Percentiles rank a stretch among this genome's conserved stretches.
phyloP scores from a whole-genome alignment of 2,888 invertebrate species.

The Bimastos eiseni region DNA sequence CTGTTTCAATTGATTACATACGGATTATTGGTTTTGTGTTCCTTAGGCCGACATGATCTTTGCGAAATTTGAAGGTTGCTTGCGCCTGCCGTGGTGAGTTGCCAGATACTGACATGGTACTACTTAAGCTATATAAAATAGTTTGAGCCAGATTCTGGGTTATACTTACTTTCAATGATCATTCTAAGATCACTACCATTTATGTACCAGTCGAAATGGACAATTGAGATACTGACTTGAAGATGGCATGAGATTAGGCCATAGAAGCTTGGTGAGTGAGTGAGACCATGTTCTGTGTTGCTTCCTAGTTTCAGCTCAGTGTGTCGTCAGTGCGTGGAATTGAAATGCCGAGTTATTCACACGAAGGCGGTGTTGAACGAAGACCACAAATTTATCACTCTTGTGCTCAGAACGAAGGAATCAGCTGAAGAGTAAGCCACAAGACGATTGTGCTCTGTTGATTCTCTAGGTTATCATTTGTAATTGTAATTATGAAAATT shows the following conservation, averaged over 20 bases:
- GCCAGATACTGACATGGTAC: not conserved
- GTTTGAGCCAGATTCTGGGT: not conserved
- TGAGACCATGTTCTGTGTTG: not conserved
- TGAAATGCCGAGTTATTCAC: conserved; percentile 64
- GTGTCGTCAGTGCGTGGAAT: conserved; percentile 65
- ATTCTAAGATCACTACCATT: not conserved
- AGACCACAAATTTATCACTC: conserved; percentile 64
- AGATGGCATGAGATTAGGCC: too few relatives aligned
- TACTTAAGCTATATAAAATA: not conserved
- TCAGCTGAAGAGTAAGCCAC: conserved; percentile 21
- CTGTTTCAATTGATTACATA: not conserved
- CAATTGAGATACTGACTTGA: too few relatives aligned
- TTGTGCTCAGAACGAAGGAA: conserved; percentile 34
- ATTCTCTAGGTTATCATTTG: not conserved
- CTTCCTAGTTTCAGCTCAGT: conserved; percentile 41
- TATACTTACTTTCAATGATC: not conserved
- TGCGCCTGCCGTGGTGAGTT: conserved; percentile 25
- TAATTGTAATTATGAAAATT: too few relatives aligned
- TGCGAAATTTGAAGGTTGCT: not conserved
- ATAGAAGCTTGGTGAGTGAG: not conserved
- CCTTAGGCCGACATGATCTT: conserved; percentile 25
- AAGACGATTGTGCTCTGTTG: not conserved
- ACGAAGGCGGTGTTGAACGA: conserved; percentile 65
- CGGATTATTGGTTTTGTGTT: not conserved
- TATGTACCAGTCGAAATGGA: not conserved